phyloP scores from a whole-genome alignment of 2,113 vertebrate genomes.

The Chaetorhynchus papuensis region DNA sequence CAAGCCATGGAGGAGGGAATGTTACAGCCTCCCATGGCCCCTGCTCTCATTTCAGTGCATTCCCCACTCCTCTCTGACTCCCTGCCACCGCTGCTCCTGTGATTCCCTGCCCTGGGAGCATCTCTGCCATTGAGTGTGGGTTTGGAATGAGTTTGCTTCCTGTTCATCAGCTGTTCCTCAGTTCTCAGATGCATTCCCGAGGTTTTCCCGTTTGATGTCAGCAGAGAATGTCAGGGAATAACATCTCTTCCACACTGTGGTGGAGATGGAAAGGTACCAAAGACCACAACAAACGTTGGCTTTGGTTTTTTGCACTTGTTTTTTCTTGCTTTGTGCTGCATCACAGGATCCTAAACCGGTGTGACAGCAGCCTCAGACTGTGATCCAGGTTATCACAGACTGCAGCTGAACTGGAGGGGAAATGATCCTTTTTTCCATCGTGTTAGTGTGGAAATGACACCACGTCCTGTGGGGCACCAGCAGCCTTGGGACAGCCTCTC shows the following conservation, averaged over 20 bases:
- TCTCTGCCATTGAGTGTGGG: background rate
- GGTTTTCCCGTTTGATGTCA: background rate
- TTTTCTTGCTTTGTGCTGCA: background rate
- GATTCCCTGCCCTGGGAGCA: background rate
- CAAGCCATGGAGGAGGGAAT: background rate
- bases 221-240: background rate
- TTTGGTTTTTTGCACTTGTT: background rate
- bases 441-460: background rate
- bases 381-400: background rate
- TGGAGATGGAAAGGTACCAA: background rate
- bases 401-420: background rate
- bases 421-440: background rate
- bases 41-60: background rate
- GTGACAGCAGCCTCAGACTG: background rate
- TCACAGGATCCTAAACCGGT: background rate
- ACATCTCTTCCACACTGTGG: background rate
- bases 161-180: background rate
- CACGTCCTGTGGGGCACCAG: background rate
- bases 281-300: background rate
- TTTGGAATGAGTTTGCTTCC: background rate
- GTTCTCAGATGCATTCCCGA: background rate
- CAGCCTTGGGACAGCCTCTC: background rate
- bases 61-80: background rate
- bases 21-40: background rate
- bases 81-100: background rate